Conservation (phyloP, 2,888 invertebrate genomes). For the Aethes cnicana region DNA sequence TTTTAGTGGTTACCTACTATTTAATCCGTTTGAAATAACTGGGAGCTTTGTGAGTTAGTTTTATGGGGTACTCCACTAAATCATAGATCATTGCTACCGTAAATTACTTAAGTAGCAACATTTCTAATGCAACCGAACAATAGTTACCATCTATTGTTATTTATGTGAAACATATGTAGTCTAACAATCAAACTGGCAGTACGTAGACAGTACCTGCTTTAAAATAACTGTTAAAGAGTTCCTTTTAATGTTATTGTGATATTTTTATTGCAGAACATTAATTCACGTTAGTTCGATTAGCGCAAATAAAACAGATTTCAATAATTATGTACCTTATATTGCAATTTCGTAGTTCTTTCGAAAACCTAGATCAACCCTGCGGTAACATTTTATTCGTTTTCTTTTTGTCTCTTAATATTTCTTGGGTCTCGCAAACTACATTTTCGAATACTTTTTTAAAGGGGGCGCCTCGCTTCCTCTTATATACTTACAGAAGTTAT, state of each 20-base stretch:
- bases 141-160: slow-evolving; percentile 25
- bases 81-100: not conserved
- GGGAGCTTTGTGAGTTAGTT: not conserved
- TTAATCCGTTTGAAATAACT: slow-evolving; percentile 1
- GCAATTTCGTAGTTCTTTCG: not conserved
- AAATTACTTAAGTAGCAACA: slow-evolving; percentile 9
- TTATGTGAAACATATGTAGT: slow-evolving; percentile 35
- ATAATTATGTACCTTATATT: not conserved
- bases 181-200: slow-evolving; percentile 13
- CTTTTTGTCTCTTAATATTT: not conserved
- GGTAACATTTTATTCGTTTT: not conserved
- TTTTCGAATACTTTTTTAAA: slow-evolving; percentile 30
- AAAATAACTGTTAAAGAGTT: slow-evolving; percentile 51
- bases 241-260: slow-evolving; percentile 64
- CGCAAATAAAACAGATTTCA: slow-evolving; percentile 2
- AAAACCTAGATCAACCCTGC: not conserved
- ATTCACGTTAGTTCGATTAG: slow-evolving; percentile 7
- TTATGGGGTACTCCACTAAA: slow-evolving; percentile 8
- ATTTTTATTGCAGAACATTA: slow-evolving; percentile 45
- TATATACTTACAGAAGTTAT: too few species aligned
- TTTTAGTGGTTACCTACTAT: not conserved
- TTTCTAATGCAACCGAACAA: slow-evolving; percentile 12
- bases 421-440: not conserved
- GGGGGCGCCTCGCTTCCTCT: too few species aligned
- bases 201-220: slow-evolving; percentile 38